A percentile compares a stretch with the other conserved stretches of the same genome.
Evolutionary conservation across 2,113 vertebrate species (phyloP).

Genomic region (Lamprologus speciosus): DNA sequence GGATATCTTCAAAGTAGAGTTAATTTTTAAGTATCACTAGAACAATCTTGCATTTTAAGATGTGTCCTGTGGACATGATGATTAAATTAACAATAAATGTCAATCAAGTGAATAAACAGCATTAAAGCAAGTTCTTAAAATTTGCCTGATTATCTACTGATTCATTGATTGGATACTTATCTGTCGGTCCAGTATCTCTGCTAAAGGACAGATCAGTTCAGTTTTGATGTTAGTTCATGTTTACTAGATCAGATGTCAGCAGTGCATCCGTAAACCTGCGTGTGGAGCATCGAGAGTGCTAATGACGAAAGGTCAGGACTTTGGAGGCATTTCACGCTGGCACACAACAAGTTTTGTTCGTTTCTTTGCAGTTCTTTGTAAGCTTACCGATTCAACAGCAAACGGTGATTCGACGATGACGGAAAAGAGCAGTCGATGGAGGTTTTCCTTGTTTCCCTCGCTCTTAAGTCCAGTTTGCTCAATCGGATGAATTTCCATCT

Average conservation of each 20-base stretch:
- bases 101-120: not conserved
- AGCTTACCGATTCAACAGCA: not conserved
- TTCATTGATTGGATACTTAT: not conserved
- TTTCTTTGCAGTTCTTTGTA: not conserved
- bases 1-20: not conserved
- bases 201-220: not conserved
- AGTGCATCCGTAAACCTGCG: not conserved
- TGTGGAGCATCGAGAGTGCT: not conserved
- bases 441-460: not conserved
- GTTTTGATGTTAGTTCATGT: not conserved
- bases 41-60: not conserved
- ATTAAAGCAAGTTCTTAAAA: not conserved
- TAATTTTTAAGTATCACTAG: not conserved
- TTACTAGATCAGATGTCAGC: not conserved
- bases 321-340: not conserved
- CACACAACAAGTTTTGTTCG: not conserved
- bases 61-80: not conserved
- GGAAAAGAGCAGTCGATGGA: not conserved
- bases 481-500: not conserved
- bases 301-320: not conserved
- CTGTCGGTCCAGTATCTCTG: not conserved
- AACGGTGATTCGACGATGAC: not conserved
- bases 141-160: not conserved
- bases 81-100: not conserved
- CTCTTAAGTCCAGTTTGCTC: accelerated